Conservation (phyloP, 2,888 invertebrate genomes). For the Meiosimyza platycephala region DNA sequence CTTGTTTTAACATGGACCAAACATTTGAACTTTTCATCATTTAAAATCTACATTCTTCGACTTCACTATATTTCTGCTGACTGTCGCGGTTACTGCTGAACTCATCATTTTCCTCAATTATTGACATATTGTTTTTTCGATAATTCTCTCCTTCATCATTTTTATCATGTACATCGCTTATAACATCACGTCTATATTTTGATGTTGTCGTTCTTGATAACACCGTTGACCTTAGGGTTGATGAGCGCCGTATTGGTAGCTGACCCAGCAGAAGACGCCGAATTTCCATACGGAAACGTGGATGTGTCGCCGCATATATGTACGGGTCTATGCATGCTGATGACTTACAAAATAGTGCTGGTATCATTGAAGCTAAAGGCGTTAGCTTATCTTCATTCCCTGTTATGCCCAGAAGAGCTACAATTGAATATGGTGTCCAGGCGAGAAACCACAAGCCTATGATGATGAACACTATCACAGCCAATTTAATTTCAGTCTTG, state of each 20-base stretch:
- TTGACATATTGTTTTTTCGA: conserved; percentile 55
- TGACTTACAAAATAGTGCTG: conserved; percentile 83
- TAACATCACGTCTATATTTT: conserved; percentile 46
- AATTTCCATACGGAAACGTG: conserved; percentile 76
- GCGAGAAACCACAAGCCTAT: conserved; percentile 81
- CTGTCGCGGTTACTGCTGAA: conserved; percentile 4
- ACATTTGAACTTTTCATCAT: neutral
- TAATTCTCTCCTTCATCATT: conserved; percentile 39
- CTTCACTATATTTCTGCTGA: conserved; percentile 31
- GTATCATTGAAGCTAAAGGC: conserved; percentile 79
- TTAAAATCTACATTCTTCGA: conserved; percentile 56
- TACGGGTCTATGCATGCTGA: conserved; percentile 86
- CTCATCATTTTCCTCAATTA: conserved; percentile 56
- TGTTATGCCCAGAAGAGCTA: conserved; percentile 79
- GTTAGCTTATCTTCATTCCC: conserved; percentile 75
- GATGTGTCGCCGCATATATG: conserved; percentile 83
- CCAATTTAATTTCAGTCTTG: conserved; percentile 78
- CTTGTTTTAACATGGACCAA: no score
- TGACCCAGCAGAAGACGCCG: conserved; percentile 57
- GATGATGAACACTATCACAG: conserved; percentile 76
- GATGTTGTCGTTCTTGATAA: conserved; percentile 56
- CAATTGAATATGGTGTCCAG: conserved; percentile 85
- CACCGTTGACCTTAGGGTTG: conserved; percentile 59
- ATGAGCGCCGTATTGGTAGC: conserved; percentile 54
- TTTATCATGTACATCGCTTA: conserved; percentile 37